phyloP scores from a whole-genome alignment of 2,113 vertebrate genomes.

The Otocyon megalotis region DNA sequence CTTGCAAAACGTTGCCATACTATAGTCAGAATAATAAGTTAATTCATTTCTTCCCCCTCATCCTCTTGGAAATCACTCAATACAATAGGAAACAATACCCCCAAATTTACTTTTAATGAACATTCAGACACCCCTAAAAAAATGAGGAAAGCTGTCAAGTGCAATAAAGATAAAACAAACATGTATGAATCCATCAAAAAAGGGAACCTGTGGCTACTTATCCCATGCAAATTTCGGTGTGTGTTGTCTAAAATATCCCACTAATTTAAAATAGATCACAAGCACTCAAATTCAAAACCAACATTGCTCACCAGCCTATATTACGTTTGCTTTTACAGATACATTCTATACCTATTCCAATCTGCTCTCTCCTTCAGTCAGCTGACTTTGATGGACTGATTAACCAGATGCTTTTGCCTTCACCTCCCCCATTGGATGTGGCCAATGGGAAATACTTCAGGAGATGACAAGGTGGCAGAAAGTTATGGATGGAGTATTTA shows the following conservation, averaged over 20 bases:
- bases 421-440: background rate
- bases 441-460: background rate
- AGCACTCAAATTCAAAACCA: background rate
- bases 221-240: background rate
- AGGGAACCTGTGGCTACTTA: background rate
- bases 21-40: background rate
- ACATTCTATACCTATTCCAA: no score
- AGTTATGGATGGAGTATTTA: background rate
- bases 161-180: background rate
- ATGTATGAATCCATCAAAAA: background rate
- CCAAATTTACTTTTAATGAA: background rate
- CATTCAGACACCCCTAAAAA: background rate
- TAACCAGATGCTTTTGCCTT: background rate
- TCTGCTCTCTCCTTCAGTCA: background rate
- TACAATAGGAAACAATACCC: background rate
- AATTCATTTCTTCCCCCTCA: background rate
- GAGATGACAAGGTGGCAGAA: background rate
- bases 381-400: background rate
- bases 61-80: background rate
- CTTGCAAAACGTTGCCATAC: background rate
- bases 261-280: background rate
- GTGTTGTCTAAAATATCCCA: background rate
- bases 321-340: background rate
- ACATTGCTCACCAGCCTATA: background rate
- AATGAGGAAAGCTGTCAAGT: background rate